Evolutionary conservation across 2,113 vertebrate species (phyloP), one percentile per base, ranked within the genome.

Genomic region (Ctenodactylus gundi): DNA sequence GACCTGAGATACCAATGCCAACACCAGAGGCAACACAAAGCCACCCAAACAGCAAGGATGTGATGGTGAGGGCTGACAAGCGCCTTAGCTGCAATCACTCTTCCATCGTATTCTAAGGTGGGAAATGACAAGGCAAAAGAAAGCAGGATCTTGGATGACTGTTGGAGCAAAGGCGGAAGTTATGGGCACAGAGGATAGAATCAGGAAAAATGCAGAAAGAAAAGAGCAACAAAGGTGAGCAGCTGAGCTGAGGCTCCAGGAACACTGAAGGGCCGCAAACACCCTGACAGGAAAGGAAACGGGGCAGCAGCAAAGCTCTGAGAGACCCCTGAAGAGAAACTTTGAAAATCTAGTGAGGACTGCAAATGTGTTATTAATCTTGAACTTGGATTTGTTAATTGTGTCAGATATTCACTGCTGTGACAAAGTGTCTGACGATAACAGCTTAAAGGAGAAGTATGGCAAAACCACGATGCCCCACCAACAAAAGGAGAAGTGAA

Each of bases 11-110:
- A 1, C 25, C 46, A 31, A 39, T 31, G 55, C 34, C 21, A 7
- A 27, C 18, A 14, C 0, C 10, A 18, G 65, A 31, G 11, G 8
- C 1, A 8, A 39, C 11, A 29, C 46, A 31, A 15, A 12, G 23
- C 13, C 46, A 21, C 21, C 0, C 1, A 12, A 29, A 4, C 25
- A 25, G 1, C 0, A 39, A 81, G 12, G 13, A 2, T 14, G 8
- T 11, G 5, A 10, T 31, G 29, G 7, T 13, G 15, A 46, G 25
- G 12, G 2, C 27, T 18, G 36, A 27, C 18, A 64, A 4, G 4
- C 12, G n/a, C 39, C 14, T 87, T 34, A 34, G 1, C 7, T 1
- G 5, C 34, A 51, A 5, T 7, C 13, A 34, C 8, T 18, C 12
- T 7, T 12, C 46, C 41, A 18, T 2, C 31, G 29, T 44, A 70